These are phyloP conservation scores for Agrypnia vestita DNA, from an alignment of 1,140 invertebrate species.

Conservation along the genomic window DNA sequence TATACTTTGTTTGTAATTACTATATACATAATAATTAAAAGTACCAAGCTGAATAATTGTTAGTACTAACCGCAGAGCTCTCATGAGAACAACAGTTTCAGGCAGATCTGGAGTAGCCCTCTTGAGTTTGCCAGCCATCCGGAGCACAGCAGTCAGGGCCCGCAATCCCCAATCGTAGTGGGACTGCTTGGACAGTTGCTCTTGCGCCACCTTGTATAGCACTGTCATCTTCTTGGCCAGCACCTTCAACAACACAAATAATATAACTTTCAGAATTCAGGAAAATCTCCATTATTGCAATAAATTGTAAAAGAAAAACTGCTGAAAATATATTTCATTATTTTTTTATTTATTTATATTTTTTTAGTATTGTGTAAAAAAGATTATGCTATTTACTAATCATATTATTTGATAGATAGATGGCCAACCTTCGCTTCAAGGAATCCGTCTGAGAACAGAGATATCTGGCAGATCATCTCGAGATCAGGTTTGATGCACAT, in stretches of 20 bases:
- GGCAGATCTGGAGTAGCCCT: conserved; percentile 82
- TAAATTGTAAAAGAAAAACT: too few species aligned
- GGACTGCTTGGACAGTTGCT: conserved; percentile 92
- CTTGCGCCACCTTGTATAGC: conserved; percentile 86
- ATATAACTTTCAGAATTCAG: too few species aligned
- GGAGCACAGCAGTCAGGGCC: conserved; percentile 89
- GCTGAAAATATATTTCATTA: too few species aligned
- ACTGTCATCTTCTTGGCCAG: conserved; percentile 95
- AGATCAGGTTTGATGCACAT: conserved; percentile 92
- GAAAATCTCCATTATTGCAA: too few species aligned
- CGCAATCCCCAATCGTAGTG: conserved; percentile 96
- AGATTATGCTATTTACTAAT: too few species aligned
- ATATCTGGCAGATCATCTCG: conserved; percentile 93
- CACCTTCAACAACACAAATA: conserved; percentile 67
- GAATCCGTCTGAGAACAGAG: conserved; percentile 93
- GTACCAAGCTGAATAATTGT: not conserved
- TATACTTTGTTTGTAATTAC: too few species aligned
- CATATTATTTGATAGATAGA: too few species aligned
- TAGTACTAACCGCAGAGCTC: conserved; percentile 78
- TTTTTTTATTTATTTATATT: too few species aligned
- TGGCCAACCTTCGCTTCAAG: conserved; percentile 82
- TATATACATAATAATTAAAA: too few species aligned
- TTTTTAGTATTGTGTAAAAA: too few species aligned
- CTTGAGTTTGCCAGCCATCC: conserved; percentile 91
- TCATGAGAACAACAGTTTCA: conserved; percentile 91